These are phyloP conservation scores for Recurvirostra avosetta DNA, from an alignment of 2,113 vertebrate genomes.

Conservation along the genomic window DNA sequence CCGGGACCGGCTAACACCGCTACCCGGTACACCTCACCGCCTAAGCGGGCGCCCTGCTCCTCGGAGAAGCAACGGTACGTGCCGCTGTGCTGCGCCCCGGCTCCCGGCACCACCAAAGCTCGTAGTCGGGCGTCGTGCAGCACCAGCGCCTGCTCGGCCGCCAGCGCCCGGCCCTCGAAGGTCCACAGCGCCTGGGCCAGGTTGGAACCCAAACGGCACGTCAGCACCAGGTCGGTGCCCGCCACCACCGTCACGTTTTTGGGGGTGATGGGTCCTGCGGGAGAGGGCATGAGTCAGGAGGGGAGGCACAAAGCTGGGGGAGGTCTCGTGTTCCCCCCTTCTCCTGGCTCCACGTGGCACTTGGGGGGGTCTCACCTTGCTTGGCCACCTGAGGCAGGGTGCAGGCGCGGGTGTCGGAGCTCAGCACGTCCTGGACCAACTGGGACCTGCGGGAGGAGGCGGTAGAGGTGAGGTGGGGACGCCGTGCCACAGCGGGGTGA, in stretches of 20 bases:
- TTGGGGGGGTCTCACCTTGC: conserved; percentile 57
- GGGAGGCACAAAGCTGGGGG: too few relatives aligned
- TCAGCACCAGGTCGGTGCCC: conserved; percentile 89
- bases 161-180: conserved; percentile 83
- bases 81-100: conserved; percentile 77
- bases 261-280: conserved; percentile 75
- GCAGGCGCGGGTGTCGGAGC: conserved; percentile 50
- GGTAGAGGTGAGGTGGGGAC: neutral
- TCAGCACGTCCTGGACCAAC: conserved; percentile 69
- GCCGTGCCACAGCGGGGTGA: accelerated
- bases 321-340: accelerated
- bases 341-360: accelerated
- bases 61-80: conserved; percentile 87
- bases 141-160: conserved; percentile 59
- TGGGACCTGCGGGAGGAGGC: conserved; percentile 27
- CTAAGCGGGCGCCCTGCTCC: conserved; percentile 84
- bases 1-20: conserved; percentile 79
- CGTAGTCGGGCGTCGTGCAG: conserved; percentile 80
- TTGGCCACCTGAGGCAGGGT: conserved; percentile 46
- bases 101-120: conserved; percentile 82
- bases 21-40: conserved; percentile 84
- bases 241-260: conserved; percentile 89
- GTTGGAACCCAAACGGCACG: conserved; percentile 91
- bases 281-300: neutral
- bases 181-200: conserved; percentile 86